phyloP scores from a whole-genome alignment of 2,888 invertebrate genomes.

The Neoitamus cyanurus region DNA sequence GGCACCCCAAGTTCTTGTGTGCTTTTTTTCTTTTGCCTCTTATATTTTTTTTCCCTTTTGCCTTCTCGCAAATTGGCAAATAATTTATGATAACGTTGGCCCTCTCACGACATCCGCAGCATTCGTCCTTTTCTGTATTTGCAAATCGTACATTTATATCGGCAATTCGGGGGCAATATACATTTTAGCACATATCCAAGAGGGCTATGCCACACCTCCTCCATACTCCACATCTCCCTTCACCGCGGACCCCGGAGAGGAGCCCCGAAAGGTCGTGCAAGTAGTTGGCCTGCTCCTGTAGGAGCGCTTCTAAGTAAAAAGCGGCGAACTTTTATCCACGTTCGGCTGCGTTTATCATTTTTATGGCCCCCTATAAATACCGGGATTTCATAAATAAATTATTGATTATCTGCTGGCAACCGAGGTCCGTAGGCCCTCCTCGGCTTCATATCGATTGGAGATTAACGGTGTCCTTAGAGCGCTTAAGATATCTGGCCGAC shows the following conservation, averaged over 20 bases:
- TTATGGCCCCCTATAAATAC: slow-evolving; percentile 48
- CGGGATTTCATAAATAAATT: slow-evolving; percentile 50
- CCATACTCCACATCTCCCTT: background rate
- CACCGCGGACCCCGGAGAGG: background rate
- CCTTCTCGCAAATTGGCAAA: slow-evolving; percentile 39
- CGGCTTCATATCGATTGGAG: slow-evolving; percentile 44
- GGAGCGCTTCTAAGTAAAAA: slow-evolving; percentile 31
- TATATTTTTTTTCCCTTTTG: background rate
- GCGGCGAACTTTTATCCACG: slow-evolving; percentile 44
- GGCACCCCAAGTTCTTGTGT: background rate
- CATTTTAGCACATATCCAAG: slow-evolving; percentile 23
- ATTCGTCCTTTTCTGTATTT: slow-evolving; percentile 40
- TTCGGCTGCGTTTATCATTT: slow-evolving; percentile 50
- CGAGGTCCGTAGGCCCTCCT: background rate
- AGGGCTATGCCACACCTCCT: background rate
- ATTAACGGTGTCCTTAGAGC: slow-evolving; percentile 46
- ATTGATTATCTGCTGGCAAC: slow-evolving; percentile 44
- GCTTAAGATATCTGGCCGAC: slow-evolving; percentile 32
- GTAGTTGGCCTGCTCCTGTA: background rate
- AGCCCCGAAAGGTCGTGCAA: background rate
- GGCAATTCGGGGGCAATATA: slow-evolving; percentile 38
- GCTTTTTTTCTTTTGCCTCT: background rate
- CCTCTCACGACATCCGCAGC: slow-evolving; percentile 6
- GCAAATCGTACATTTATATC: slow-evolving; percentile 43
- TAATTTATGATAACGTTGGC: slow-evolving; percentile 40